Conservation (phyloP, 2,113 vertebrate genomes). For the Melanerpes formicivorus region DNA sequence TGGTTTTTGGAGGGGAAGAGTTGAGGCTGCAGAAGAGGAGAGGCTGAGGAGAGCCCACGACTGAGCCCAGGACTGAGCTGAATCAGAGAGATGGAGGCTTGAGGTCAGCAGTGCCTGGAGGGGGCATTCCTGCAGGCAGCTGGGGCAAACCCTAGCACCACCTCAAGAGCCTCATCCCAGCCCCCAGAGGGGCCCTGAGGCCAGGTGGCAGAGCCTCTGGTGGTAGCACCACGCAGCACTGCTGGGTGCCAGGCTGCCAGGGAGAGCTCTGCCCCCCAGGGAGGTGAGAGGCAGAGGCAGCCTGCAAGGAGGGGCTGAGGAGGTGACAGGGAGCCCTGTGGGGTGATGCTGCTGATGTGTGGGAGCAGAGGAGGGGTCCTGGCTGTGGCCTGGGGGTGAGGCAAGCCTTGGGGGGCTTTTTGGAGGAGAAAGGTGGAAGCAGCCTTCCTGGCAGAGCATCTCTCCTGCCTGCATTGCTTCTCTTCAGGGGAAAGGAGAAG, state of each 20-base stretch:
- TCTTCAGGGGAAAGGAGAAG: constrained; percentile 44
- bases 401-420: neutral
- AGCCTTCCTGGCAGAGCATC: neutral
- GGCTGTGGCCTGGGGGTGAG: neutral
- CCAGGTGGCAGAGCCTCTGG: neutral
- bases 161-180: neutral
- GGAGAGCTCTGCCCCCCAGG: neutral
- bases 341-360: too few species aligned
- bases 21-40: neutral
- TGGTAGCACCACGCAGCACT: rapidly evolving
- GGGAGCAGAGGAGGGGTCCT: neutral
- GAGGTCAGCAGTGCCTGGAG: neutral
- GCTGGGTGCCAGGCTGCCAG: neutral
- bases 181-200: rapidly evolving
- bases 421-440: neutral
- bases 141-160: neutral
- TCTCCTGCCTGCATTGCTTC: neutral
- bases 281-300: rapidly evolving
- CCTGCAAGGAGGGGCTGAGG: neutral
- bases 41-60: neutral
- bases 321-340: rapidly evolving
- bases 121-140: neutral
- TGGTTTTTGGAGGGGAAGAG: neutral
- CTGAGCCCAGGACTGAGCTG: too few species aligned
- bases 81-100: neutral